phyloP scores from a whole-genome alignment of 2,797 vertebrate species.

The Schizopygopsis malacanthus region DNA sequence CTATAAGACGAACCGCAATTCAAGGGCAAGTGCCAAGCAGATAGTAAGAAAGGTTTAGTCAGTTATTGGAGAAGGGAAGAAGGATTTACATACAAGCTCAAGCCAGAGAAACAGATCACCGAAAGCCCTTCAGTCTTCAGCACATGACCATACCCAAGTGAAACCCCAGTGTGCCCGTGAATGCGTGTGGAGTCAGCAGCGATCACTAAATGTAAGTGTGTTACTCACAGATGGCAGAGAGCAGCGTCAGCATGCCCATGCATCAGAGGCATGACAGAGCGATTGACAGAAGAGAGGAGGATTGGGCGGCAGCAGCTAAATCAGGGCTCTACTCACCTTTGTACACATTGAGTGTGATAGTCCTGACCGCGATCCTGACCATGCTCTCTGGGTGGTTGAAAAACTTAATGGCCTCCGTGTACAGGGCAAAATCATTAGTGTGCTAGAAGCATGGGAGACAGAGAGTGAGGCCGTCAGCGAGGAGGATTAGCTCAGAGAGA shows the following conservation, averaged over 20 bases:
- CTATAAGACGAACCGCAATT: not conserved
- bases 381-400: constrained; percentile 99
- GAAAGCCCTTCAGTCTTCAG: not conserved
- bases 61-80: not conserved
- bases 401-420: constrained; percentile 99
- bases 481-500: constrained; percentile 64
- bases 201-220: constrained; percentile 38
- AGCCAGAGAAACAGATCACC: constrained; percentile 11
- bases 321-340: constrained; percentile 86
- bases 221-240: constrained; percentile 14
- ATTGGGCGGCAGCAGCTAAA: not conserved
- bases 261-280: constrained; percentile 59
- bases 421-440: constrained; percentile 99
- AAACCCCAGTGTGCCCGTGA: constrained; percentile 5
- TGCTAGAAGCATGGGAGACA: constrained; percentile 88
- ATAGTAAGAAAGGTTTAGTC: not conserved
- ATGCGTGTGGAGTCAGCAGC: constrained; percentile 2
- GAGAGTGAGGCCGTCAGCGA: constrained; percentile 69
- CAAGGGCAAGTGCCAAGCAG: constrained; percentile 18
- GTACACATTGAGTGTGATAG: constrained; percentile 98
- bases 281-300: constrained; percentile 30
- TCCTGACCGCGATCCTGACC: constrained; percentile 98
- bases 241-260: constrained; percentile 67
- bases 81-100: not conserved
- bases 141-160: not conserved